A percentile compares a stretch with the other conserved stretches of the same genome.
These are phyloP conservation scores for Tetragonisca angustula DNA, from an alignment of 2,888 invertebrate species.

Conservation along the genomic window DNA sequence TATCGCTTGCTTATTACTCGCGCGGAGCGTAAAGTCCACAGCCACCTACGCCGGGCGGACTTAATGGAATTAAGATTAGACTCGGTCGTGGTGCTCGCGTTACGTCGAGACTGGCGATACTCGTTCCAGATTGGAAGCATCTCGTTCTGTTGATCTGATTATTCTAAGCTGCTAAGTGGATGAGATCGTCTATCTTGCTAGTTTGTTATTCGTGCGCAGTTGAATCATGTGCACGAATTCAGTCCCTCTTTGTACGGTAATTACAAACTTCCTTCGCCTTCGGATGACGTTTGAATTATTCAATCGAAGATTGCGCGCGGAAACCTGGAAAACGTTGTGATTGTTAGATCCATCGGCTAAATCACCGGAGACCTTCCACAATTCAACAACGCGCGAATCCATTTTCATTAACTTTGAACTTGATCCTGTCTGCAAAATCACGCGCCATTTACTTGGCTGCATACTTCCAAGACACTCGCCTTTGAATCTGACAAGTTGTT, in stretches of 20 bases:
- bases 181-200: not conserved
- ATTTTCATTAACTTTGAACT: no score
- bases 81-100: slow-evolving; percentile 18
- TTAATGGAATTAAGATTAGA: slow-evolving; percentile 42
- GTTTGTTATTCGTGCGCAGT: not conserved
- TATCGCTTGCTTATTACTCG: slow-evolving; percentile 36
- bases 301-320: not conserved
- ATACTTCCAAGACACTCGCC: no score
- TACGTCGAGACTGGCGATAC: slow-evolving; percentile 10
- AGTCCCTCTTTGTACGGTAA: not conserved
- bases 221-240: not conserved
- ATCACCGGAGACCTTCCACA: no score
- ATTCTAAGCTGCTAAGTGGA: not conserved
- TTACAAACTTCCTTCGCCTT: not conserved
- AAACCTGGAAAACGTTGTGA: no score
- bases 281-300: not conserved
- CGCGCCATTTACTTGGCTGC: no score
- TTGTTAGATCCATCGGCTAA: no score
- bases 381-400: no score
- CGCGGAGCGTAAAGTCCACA: slow-evolving; percentile 18
- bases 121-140: slow-evolving; percentile 8
- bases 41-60: slow-evolving; percentile 4
- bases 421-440: no score
- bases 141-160: slow-evolving; percentile 26
- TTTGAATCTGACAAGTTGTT: no score